Base-by-base conservation (phyloP, 2,113 vertebrate species). In the Azemiops feae region DNA sequence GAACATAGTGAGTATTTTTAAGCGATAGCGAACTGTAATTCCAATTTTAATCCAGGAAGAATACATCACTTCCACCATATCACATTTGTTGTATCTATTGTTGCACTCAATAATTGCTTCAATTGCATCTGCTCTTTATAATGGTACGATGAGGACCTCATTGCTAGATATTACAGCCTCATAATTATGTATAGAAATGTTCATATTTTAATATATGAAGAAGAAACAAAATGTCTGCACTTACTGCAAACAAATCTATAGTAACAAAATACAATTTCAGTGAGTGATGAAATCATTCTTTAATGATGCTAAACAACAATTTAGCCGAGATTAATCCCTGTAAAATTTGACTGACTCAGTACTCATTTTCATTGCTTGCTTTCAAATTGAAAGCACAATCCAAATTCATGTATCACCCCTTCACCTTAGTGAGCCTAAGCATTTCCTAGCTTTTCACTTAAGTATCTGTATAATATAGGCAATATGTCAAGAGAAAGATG, bases 351-450 rank as follows among this genome's bases (percentile, higher is more conserved):
- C 93, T 94, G 95, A 95, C 92, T 94, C 95, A 95, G 90, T 96
- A 81, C 74, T 92, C 87, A 94, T 96, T 96, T 97, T 95, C 94
- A 94, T 39, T 93, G 95, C 64, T 95, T 95, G 88, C 27, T 96
- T 94, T 92, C 93, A 91, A 25, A 86, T 53, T 93, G 91, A 93
- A 93, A 94, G 95, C 95, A 87, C 88, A 94, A 95, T 94, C 91
- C 45, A 89, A 20, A 18, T 39, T 6, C 69, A 81, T 81, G 39
- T 20, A 22, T 87, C 90, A 85, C 0, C 3, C 93, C 93, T 94
- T 94, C 90, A 54, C 87, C 93, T 55, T 54, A 88, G 50, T 88
- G 94, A 95, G 92, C 57, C 94, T 93, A 0, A 0, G 95, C 94
- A 94, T 96, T 96, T 94, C 92, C 93, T 92, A 16, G 74, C 47